These are phyloP conservation scores for Pogoniulus pusillus DNA, from an alignment of 2,797 vertebrate species.

Conservation along the genomic window DNA sequence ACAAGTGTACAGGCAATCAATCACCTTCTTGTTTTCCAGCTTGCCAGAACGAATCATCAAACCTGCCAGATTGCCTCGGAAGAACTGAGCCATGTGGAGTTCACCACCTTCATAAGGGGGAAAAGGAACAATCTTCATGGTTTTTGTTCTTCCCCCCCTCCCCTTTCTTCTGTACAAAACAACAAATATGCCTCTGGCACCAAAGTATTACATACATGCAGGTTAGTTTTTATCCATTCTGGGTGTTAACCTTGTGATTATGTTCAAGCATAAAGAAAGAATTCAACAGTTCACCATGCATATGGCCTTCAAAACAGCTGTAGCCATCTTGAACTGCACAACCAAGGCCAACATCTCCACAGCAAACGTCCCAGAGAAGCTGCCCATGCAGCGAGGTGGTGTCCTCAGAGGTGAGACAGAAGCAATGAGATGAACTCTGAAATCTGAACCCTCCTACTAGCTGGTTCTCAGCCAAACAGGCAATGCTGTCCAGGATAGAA, in stretches of 20 bases:
- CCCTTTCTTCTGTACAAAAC: not conserved
- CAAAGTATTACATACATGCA: slow-evolving; percentile 81
- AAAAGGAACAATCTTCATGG: not conserved
- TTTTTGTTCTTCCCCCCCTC: not conserved
- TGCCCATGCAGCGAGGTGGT: not conserved
- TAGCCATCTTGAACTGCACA: slow-evolving; percentile 8
- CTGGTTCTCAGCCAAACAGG: not conserved
- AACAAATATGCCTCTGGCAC: slow-evolving; percentile 55
- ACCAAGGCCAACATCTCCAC: not conserved
- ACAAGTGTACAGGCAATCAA: slow-evolving; percentile 97
- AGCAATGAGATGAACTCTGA: not conserved
- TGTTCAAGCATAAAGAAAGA: slow-evolving; percentile 52
- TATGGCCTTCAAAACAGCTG: slow-evolving; percentile 49
- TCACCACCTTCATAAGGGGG: slow-evolving; percentile 83
- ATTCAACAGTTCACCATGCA: slow-evolving; percentile 73
- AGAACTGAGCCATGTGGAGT: slow-evolving; percentile 91
- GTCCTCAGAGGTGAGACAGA: not conserved
- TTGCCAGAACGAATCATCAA: slow-evolving; percentile 93
- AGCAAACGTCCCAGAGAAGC: not conserved
- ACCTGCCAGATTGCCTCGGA: slow-evolving; percentile 92
- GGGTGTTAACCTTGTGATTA: slow-evolving; percentile 66
- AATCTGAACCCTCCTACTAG: not conserved
- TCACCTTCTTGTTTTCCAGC: slow-evolving; percentile 95
- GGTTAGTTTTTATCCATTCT: slow-evolving; percentile 83
- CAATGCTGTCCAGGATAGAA: not conserved